phyloP scores from a whole-genome alignment of 2,113 vertebrate genomes.

The Pseudorasbora parva region DNA sequence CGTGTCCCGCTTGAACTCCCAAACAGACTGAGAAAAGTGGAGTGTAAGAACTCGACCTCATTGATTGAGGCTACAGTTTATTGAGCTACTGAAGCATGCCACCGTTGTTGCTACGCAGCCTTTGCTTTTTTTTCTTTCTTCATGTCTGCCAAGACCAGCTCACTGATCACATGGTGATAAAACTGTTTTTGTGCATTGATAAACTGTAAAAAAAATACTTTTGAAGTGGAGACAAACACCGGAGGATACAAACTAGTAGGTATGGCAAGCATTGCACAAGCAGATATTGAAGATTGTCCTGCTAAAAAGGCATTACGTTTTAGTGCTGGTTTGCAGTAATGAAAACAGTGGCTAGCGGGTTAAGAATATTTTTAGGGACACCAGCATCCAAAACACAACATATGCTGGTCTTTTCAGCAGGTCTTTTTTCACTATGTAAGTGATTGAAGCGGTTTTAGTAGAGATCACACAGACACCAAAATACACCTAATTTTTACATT shows the following conservation, averaged over 20 bases:
- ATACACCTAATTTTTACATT: conserved; percentile 4
- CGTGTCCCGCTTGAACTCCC: neutral
- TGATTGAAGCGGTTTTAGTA: conserved; percentile 21
- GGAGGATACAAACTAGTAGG: neutral
- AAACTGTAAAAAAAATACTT: neutral
- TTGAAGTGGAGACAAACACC: neutral
- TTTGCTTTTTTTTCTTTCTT: conserved; percentile 23
- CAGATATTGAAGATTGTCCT: neutral
- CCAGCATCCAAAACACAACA: neutral
- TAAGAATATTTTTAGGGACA: neutral
- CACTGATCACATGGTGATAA: conserved; percentile 9
- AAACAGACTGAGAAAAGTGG: conserved; percentile 37
- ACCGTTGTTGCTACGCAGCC: conserved; percentile 48
- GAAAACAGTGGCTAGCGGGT: neutral
- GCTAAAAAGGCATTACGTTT: neutral
- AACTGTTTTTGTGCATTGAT: neutral
- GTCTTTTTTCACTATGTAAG: neutral
- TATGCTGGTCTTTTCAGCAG: neutral
- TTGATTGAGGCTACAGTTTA: conserved; percentile 59
- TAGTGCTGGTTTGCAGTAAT: neutral
- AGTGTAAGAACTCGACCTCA: conserved; percentile 49
- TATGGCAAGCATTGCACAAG: neutral
- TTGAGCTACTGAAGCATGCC: conserved; percentile 48
- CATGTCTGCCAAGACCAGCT: neutral
- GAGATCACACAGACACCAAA: conserved; percentile 26